Percentiles rank a stretch among this genome's conserved stretches.
Conservation (phyloP, 2,113 vertebrate species). For the Ictidomys tridecemlineatus region DNA sequence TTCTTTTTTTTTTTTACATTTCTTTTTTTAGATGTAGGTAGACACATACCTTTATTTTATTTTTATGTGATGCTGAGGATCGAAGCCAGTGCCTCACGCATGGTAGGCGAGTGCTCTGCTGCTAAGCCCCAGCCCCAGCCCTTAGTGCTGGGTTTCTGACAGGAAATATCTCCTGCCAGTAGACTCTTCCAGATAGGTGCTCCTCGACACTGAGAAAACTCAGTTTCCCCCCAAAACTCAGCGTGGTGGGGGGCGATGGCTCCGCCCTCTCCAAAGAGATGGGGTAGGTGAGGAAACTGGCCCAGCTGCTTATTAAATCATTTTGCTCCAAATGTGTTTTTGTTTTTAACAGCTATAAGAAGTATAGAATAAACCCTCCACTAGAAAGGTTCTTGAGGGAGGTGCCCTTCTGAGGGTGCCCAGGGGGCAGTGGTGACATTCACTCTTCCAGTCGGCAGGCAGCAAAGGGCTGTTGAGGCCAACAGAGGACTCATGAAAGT, state of each 20-base stretch:
- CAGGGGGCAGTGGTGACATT: neutral
- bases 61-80: too few species aligned
- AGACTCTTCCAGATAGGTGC: neutral
- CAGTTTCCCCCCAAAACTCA: neutral
- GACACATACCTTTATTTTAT: too few species aligned
- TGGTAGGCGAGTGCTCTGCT: too few species aligned
- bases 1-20: too few species aligned
- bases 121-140: too few species aligned
- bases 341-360: neutral
- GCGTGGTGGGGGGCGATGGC: neutral
- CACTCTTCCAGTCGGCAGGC: slow-evolving; percentile 11
- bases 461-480: neutral
- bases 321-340: neutral
- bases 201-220: slow-evolving; percentile 3
- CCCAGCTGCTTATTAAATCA: neutral
- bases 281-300: neutral
- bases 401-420: neutral
- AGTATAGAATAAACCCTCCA: neutral
- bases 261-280: neutral
- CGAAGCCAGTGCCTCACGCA: too few species aligned
- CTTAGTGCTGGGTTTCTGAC: too few species aligned
- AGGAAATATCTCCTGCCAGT: too few species aligned
- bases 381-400: neutral
- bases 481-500: neutral
- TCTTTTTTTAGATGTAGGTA: too few species aligned